These are phyloP conservation scores for Mesodorylaimus sp. DNA, from an alignment of 2,888 invertebrate species.

Conservation along the genomic window DNA sequence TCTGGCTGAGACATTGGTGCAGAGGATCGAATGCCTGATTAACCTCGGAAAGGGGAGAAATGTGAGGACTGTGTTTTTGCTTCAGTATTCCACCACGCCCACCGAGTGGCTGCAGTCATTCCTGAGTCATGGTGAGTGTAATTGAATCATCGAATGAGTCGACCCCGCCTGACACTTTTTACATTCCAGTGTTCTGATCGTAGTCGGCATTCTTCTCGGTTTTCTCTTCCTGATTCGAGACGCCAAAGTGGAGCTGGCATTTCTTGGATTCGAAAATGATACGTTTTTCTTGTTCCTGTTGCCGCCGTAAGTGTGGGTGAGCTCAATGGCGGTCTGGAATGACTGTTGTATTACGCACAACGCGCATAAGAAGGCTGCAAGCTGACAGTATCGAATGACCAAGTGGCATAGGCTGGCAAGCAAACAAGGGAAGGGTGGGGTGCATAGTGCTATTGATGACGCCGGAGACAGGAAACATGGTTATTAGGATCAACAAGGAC, in stretches of 20 bases:
- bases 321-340: no score
- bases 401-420: no score
- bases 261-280: conserved; percentile 31
- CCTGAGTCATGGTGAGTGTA: conserved; percentile 30
- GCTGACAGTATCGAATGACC: no score
- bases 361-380: no score
- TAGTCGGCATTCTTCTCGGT: conserved; percentile 36
- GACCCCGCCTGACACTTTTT: no score
- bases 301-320: conserved; percentile 41
- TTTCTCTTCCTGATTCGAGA: conserved; percentile 29
- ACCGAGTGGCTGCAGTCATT: conserved; percentile 23
- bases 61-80: background rate
- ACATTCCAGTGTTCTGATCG: conserved; percentile 37
- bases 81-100: conserved; percentile 35
- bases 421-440: no score
- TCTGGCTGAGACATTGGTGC: no score
- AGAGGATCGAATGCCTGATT: conserved; percentile 35
- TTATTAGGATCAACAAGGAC: no score
- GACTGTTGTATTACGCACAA: no score
- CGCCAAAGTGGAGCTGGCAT: conserved; percentile 13
- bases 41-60: conserved; percentile 35
- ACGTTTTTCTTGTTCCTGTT: conserved; percentile 39
- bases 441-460: no score
- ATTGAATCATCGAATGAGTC: no score
- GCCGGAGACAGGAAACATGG: no score